Base-by-base conservation (phyloP, 1,140 invertebrate species). In the Colletes gigas region DNA sequence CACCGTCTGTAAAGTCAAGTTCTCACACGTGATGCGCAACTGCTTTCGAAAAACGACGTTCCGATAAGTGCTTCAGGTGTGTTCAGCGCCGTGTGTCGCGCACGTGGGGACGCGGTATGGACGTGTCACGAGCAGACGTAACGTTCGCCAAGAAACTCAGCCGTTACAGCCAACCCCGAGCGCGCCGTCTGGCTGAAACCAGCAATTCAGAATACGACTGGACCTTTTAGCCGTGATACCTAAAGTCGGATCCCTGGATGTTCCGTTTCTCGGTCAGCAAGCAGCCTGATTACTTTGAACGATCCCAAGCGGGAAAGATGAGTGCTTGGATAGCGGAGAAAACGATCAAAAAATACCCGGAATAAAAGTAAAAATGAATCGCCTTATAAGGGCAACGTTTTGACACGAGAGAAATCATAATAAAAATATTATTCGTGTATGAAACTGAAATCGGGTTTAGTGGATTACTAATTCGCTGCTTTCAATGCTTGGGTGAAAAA, bases 181-280 rank as follows among this genome's bases (percentile, higher is more conserved):
- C 30, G 14, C 39, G 30, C 41, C 67, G 52, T 65, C 41, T 65
- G 21, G 78, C 8, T 57, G 67, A 41, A n/a, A 7, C 30, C 5
- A 17, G 1, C 57, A n/a, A 52, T 78, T 12, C 21, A 6, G 14
- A 41, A 52, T 19, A 44, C n/a, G 30, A 39, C 10, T 19, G 55
- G 59, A 57, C 50, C 60, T 60, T 75, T 79, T 62, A 81, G 21
- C 30, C 54, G 19, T 44, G 66, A 70, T 75, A 68, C 50, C 82
- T 75, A 84, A 80, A 71, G 66, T 54, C 77, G 47, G n/a, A 30
- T 8, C 21, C 17, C 39, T 54, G 39, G 52, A 17, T 76, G 65
- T 54, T 19, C 47, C 59, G 19, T 73, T 83, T 78, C 47, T 59
- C 57, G 30, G 59, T 30, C 15, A 41, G 30, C 60, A 41, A 63